Conservation (phyloP, 2,888 invertebrate genomes). For the Melanargia galathea region DNA sequence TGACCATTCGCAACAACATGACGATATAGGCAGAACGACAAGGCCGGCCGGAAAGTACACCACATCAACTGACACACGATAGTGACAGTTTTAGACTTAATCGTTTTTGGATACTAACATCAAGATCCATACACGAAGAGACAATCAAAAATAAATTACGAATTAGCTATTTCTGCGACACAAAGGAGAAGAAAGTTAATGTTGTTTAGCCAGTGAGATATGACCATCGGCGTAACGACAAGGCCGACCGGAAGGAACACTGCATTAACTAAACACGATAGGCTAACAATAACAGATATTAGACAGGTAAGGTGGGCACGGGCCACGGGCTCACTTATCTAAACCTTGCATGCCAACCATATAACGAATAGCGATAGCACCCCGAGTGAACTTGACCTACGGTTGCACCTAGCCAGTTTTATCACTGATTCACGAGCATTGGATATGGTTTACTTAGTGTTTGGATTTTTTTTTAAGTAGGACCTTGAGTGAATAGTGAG, state of each 20-base stretch:
- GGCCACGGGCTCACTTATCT: slow-evolving; percentile 24
- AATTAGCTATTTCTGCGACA: no score
- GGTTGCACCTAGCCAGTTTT: slow-evolving; percentile 6
- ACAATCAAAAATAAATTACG: background rate
- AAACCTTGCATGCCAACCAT: slow-evolving; percentile 28
- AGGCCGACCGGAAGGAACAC: slow-evolving; percentile 74
- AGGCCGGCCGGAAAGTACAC: slow-evolving; percentile 73
- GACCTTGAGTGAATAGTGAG: background rate
- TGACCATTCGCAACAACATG: background rate
- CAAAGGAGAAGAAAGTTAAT: slow-evolving; percentile 5
- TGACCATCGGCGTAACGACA: slow-evolving; percentile 44
- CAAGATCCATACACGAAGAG: background rate
- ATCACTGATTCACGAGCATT: slow-evolving; percentile 11
- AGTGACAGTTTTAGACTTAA: background rate
- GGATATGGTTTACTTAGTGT: background rate
- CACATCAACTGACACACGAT: slow-evolving; percentile 44
- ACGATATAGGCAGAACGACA: slow-evolving; percentile 44
- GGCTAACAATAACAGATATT: slow-evolving; percentile 46
- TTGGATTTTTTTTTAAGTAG: no score
- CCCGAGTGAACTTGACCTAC: slow-evolving; percentile 40
- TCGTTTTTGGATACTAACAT: background rate
- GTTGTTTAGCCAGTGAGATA: background rate
- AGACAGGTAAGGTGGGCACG: slow-evolving; percentile 53
- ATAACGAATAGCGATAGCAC: slow-evolving; percentile 39
- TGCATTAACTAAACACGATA: slow-evolving; percentile 59